Evolutionary conservation across 1,140 invertebrate genomes (phyloP), one percentile per base, ranked within the genome.

Genomic region (Penaeus chinensis): DNA sequence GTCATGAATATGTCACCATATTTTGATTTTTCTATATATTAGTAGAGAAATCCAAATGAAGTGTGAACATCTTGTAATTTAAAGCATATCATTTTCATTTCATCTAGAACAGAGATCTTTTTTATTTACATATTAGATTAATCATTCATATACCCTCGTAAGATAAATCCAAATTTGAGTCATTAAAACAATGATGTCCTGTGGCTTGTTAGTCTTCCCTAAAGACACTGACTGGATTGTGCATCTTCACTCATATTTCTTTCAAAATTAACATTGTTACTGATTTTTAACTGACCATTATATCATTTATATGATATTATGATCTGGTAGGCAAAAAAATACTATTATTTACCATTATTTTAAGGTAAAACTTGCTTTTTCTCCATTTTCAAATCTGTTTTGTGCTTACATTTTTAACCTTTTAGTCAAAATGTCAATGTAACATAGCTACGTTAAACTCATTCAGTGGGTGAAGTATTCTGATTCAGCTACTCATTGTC

Each of bases 21-120:
- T 78, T 85, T 85, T 82, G 80, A 82, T 87, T 87, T 87, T 87
- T 82, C 85, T 87, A 87, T 82, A 82, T 78, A 24, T 65, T 85
- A 47, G 86, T 83, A 82, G 86, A 87, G 81, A 82, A 74, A 87
- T 87, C 69, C 65, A 66, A 77, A 77, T 87, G 85, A 82, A 27
- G 27, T 61, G 66, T 32, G 37, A 66, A 81, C 74, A 78, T 80
- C 84, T 54, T 86, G 84, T 79, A 86, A 81, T 66, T 79, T 87
- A 82, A 74, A 82, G 63, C 71, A 37, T 82, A 82, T 47, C 47
- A 87, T 87, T 77, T 74, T 87, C 80, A 87, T 87, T 81, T 82
- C 79, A 82, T 82, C 74, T 87, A 54, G 16, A 22, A 54, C 8
- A 54, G 16, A 54, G 54, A 54, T 54, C 54, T 77, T 80, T 54